These are phyloP conservation scores for Trematocara stigmaticum DNA, from an alignment of 2,113 vertebrate genomes.

Conservation along the genomic window DNA sequence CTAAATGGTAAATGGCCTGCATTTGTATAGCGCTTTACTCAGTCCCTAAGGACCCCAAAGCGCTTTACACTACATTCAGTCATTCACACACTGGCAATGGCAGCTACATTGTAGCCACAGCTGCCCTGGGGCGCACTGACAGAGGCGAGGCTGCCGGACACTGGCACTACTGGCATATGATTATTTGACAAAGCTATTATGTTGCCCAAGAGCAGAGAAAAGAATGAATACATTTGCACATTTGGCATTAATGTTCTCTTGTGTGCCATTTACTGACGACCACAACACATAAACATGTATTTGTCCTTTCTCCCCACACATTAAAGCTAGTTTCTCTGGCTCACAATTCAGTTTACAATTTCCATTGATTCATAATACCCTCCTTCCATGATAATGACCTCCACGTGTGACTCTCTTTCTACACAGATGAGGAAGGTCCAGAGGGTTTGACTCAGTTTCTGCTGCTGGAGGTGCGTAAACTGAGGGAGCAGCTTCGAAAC, in stretches of 20 bases:
- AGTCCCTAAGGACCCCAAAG: too few relatives aligned
- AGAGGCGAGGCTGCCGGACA: too few relatives aligned
- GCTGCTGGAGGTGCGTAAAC: slow-evolving; percentile 86
- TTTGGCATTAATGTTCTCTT: neutral
- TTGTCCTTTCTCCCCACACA: neutral
- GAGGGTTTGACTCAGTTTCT: slow-evolving; percentile 95
- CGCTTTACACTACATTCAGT: too few relatives aligned
- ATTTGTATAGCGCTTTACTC: too few relatives aligned
- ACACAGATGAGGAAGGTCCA: slow-evolving; percentile 86
- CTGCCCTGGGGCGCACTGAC: too few relatives aligned
- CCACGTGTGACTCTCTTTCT: neutral
- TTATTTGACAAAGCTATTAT: neutral
- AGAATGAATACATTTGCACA: neutral
- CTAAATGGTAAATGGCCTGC: too few relatives aligned
- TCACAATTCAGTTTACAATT: neutral
- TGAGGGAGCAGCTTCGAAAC: slow-evolving; percentile 81
- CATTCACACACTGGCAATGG: too few relatives aligned
- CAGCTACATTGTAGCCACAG: too few relatives aligned
- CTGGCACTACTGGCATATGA: neutral
- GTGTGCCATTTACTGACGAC: neutral
- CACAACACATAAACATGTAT: neutral
- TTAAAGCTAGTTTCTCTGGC: neutral
- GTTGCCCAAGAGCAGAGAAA: neutral
- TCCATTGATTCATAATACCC: neutral
- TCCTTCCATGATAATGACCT: neutral